Base-by-base conservation (phyloP, 2,888 invertebrate genomes). In the Watsonalla cultraria region DNA sequence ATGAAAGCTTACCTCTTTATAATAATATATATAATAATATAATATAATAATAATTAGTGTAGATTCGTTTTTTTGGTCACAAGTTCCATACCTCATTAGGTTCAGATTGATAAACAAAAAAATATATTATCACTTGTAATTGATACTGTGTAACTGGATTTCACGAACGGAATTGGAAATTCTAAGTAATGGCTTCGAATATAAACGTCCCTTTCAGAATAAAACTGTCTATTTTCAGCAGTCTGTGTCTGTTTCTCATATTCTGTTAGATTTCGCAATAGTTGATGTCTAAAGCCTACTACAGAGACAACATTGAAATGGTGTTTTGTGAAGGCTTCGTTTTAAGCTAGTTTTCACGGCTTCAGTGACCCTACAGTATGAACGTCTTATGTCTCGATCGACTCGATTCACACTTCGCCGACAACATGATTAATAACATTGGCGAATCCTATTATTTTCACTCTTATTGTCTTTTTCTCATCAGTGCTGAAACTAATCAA, bases 281-380 rank as follows among this genome's bases (percentile, higher is more conserved):
- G 24, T 24, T 24, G 24, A 24, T 24, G 24, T 24, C 24, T 24
- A 24, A 47, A 11, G 13, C 51, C 55, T 57, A 54, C 59, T 59
- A 58, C 55, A 58, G 56, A 56, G 46, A 60, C 58, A 51, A 68
- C 58, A 68, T 62, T 62, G 65, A 65, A 66, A 49, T 60, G 58
- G 68, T 14, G 35, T 14, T 58, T 61, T 52, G 57, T 54, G 52
- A 62, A 55, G 65, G 57, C 59, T 59, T 58, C 54, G 59, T 55
- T 57, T 58, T 60, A 61, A 62, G 59, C 59, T 56, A 47, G 46
- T 53, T 58, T 58, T 59, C 62, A 62, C 68, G 54, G 61, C 54
- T 58, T 68, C 62, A 59, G 57, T 60, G 56, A 60, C 68, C 58
- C 46, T 63, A 55, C 50, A 54, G 54, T 53, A 49, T 54, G 42